A percentile compares a stretch with the other conserved stretches of the same genome.
Evolutionary conservation across 1,140 invertebrate genomes (phyloP).

Genomic region (Brachionus plicatilis): DNA sequence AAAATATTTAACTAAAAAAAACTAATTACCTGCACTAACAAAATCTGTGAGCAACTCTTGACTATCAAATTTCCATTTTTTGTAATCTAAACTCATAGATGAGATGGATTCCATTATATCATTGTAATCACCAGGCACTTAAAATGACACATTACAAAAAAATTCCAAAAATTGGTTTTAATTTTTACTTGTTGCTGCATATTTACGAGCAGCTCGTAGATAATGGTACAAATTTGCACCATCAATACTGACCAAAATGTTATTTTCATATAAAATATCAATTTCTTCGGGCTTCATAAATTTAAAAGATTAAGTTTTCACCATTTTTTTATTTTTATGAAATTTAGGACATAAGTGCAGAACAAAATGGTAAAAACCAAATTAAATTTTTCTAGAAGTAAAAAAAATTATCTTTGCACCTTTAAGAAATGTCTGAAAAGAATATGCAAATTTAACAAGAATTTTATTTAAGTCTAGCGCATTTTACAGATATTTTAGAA

Average conservation of each 20-base stretch:
- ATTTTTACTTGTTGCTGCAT: conserved; percentile 62
- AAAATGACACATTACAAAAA: not conserved
- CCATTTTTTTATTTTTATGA: too few species aligned
- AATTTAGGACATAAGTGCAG: too few species aligned
- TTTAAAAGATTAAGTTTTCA: conserved; percentile 13
- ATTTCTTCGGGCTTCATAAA: conserved; percentile 68
- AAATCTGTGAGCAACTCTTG: conserved; percentile 71
- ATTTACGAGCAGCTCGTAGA: conserved; percentile 70
- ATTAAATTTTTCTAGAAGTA: too few species aligned
- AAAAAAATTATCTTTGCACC: too few species aligned
- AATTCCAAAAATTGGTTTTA: not conserved
- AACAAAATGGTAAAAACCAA: too few species aligned
- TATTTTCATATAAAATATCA: conserved; percentile 68
- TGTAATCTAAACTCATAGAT: conserved; percentile 63
- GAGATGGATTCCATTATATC: conserved; percentile 63
- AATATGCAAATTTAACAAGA: too few species aligned
- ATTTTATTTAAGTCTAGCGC: too few species aligned
- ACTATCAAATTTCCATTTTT: conserved; percentile 77
- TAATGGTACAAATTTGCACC: conserved; percentile 76
- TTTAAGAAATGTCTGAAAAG: too few species aligned
- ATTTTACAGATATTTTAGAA: too few species aligned
- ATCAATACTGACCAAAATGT: conserved; percentile 71
- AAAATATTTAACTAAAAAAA: not conserved
- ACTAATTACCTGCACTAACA: conserved; percentile 62
- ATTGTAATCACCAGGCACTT: conserved; percentile 63